phyloP scores from a whole-genome alignment of 2,888 invertebrate genomes.

The Polyommatus iphigenia region DNA sequence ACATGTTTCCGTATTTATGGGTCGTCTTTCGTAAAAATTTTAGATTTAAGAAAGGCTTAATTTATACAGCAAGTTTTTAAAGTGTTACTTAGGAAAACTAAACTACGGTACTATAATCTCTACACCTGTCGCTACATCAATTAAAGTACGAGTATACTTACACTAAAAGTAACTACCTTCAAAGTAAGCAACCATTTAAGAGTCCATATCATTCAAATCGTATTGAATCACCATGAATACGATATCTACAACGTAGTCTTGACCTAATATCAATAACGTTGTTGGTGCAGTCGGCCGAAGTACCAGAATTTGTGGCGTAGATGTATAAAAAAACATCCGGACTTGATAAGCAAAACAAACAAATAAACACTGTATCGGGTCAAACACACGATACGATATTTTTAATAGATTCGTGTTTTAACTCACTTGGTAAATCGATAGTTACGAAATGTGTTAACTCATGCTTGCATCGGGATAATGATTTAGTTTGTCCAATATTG shows the following conservation, averaged over 20 bases:
- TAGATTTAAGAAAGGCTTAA: too few species aligned
- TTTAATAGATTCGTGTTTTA: constrained; percentile 54
- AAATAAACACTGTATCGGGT: constrained; percentile 77
- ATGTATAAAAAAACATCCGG: constrained; percentile 80
- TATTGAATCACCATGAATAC: not conserved
- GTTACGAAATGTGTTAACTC: constrained; percentile 24
- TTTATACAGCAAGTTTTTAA: too few species aligned
- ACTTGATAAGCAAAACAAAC: constrained; percentile 78
- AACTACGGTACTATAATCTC: not conserved
- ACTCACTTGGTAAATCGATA: not conserved
- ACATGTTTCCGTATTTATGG: too few species aligned
- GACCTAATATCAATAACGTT: constrained; percentile 70
- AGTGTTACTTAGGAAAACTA: not conserved
- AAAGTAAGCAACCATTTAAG: not conserved
- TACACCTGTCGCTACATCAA: not conserved
- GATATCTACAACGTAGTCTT: constrained; percentile 60
- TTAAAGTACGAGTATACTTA: not conserved
- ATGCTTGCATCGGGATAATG: not conserved
- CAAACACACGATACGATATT: constrained; percentile 73
- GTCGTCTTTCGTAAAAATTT: too few species aligned
- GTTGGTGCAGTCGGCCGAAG: constrained; percentile 65
- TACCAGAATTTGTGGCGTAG: constrained; percentile 72
- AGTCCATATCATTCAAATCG: not conserved
- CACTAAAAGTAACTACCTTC: not conserved
- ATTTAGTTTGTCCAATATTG: constrained; percentile 1